Percentiles rank a stretch among this genome's conserved stretches.
These are phyloP conservation scores for Cheirogaleus major DNA, from an alignment of 2,797 vertebrate species.

Conservation along the genomic window DNA sequence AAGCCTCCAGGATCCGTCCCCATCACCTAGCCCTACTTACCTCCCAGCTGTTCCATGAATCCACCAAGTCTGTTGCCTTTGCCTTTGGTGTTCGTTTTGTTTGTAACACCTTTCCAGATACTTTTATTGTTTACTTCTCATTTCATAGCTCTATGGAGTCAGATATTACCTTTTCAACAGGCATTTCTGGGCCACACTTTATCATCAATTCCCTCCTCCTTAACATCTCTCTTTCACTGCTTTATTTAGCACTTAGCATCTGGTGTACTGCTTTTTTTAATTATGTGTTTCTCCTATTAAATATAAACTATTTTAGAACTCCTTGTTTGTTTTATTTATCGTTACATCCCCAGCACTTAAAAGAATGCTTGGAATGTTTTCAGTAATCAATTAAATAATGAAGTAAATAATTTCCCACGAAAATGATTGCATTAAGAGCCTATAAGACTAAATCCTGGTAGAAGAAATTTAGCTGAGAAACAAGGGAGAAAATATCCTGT, in stretches of 20 bases:
- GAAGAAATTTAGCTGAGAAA: not conserved
- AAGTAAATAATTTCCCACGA: not conserved
- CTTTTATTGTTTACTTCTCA: not conserved
- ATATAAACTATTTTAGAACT: not conserved
- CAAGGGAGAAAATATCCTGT: not conserved
- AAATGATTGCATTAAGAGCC: not conserved
- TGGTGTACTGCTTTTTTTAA: not conserved
- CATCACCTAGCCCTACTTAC: not conserved
- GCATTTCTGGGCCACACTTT: not conserved
- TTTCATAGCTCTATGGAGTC: not conserved
- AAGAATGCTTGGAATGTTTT: conserved; percentile 4
- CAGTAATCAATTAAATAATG: not conserved
- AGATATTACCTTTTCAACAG: not conserved
- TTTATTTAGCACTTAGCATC: not conserved
- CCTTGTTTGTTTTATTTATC: not conserved
- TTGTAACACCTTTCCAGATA: not conserved
- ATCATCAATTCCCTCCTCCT: not conserved
- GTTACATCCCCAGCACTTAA: not conserved
- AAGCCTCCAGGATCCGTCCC: not conserved
- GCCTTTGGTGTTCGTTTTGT: not conserved
- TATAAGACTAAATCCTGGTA: not conserved
- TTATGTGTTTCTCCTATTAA: not conserved
- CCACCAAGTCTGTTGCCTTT: not conserved
- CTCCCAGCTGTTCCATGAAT: not conserved
- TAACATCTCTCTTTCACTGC: not conserved